Evolutionary conservation across 2,113 vertebrate genomes (phyloP), one percentile per base, ranked within the genome.

Genomic region (Rhagologus leucostigma): DNA sequence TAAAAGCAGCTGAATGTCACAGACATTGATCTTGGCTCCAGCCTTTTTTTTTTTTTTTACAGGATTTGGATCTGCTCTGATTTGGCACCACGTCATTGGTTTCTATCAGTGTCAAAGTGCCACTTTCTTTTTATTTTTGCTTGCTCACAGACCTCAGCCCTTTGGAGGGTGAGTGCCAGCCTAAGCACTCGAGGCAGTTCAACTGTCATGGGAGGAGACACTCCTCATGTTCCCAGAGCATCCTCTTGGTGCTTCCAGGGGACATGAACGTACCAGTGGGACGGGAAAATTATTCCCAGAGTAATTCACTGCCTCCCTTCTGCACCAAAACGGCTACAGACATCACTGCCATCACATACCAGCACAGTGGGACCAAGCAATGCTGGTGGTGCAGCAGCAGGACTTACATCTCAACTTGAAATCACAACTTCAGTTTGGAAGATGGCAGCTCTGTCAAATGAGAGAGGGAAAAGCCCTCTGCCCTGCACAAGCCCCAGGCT

Each of bases 1-100:
- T 95, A 92, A 96, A 84, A 84, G 62, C 95, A 84, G 88, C 77
- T 84, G 84, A 93, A 95, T 46, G 19, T 35, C 35, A 71, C 64
- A 82, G 64, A 26, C 55, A 65, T 78, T 70, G 75, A 86, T 93
- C 81, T 94, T 65, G 63, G 81, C 91, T 96, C 29, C 69, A 76
- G 73, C 30, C 24, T 46, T 35, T 74, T 67, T 74, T 67, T 5
- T 39, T 42, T 62, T n/a, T 81, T 95, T 75, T 59, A 23, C 12
- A 79, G 41, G 18, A 27, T 73, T 84, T 75, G 68, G 16, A 85
- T 50, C 75, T 75, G 30, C 27, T 27, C 46, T 26, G 49, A 42
- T 82, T 93, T 91, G 87, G 68, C 86, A 95, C 35, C 33, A 35
- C 1, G 0, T 37, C 56, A 37, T 16, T 41, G 27, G 53, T 47